Evolutionary conservation across 2,113 vertebrate species (phyloP), one percentile per base, ranked within the genome.

Genomic region (Mustelus asterias): DNA sequence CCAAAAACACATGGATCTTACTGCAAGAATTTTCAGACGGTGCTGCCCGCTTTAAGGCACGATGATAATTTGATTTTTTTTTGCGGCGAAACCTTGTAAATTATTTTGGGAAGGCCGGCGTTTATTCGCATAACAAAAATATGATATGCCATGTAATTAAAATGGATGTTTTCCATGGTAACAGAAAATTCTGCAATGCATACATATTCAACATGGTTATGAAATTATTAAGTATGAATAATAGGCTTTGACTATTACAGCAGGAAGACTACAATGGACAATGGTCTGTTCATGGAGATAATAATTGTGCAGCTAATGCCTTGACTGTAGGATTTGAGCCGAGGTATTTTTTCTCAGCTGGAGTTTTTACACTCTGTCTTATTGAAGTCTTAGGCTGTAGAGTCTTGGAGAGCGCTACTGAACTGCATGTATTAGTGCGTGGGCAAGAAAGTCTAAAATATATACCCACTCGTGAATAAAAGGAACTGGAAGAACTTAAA

Each of bases 211-310:
- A 67, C 60, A 93, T 65, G 89, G 89, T 93, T 93, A 93, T 93
- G 89, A 93, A 93, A 93, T 93, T 93, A 93, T 93, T 65, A 67
- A 93, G 89, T 93, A 93, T 93, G 89, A 93, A 93, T 93, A 93
- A 93, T 93, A 93, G 89, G 89, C 89, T 93, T 93, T 93, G 60
- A 93, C 60, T 93, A 65, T 93, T 93, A 93, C 89, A 93, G 89
- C 89, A 93, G 89, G 89, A 37, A 65, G 58, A 93, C 26, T 63
- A 92, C 88, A 92, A 92, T 92, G 89, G 89, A 93, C 89, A 93
- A 93, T 93, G 60, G 89, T 93, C 89, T 93, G 89, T 93, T 93
- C 89, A 67, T 93, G 60, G 89, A 93, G 89, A 93, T 93, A 93
- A 93, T 93, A 93, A 93, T 93, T 93, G 89, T 93, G 16, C 60